Base-by-base conservation (phyloP, 2,113 vertebrate species). In the Pseudonaja textilis region DNA sequence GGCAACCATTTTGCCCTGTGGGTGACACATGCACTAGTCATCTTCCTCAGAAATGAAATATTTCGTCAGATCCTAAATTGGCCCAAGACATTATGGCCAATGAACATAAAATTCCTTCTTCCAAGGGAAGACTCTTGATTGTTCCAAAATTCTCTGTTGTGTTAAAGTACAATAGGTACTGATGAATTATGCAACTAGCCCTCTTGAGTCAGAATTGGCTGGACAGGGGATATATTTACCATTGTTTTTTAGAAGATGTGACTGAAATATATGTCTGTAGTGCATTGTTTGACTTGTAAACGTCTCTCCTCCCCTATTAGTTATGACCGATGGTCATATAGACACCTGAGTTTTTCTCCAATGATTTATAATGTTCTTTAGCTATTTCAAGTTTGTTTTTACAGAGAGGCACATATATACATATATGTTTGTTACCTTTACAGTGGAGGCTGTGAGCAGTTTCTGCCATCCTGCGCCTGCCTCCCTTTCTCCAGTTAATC, bases 391-490 rank as follows among this genome's bases (percentile, higher is more conserved):
- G 26, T 91, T 93, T 95, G 39, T 94, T 74, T 29, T 90, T 74
- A 39, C 12, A 11, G 45, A 74, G 89, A 69, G 29, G 74, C 74
- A 39, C 34, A 42, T 20, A 22, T 8, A 18, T 50, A 50, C n/a
- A 81, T 34, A 39, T 8, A 81, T 81, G 34, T 88, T 94, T 92
- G 90, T 50, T 42, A 91, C 57, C 96, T 92, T 94, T 93, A 22
- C 95, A 98, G 98, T 87, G 93, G 91, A 50, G 1, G 88, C 97
- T 92, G 88, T 96, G 57, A 97, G 89, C 90, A 95, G 92, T 91
- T 97, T 96, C 64, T 99, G 99, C 95, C 96, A 93, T 55, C 93
- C 90, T 3, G 89, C 94, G 1, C 90, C 97, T 0, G 12, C 69
- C 0, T 95, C 96, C 88, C 64, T 98, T 55, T 93, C 96, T 93